Base-by-base conservation (phyloP, 2,113 vertebrate genomes). In the Onychostruthus taczanowskii region DNA sequence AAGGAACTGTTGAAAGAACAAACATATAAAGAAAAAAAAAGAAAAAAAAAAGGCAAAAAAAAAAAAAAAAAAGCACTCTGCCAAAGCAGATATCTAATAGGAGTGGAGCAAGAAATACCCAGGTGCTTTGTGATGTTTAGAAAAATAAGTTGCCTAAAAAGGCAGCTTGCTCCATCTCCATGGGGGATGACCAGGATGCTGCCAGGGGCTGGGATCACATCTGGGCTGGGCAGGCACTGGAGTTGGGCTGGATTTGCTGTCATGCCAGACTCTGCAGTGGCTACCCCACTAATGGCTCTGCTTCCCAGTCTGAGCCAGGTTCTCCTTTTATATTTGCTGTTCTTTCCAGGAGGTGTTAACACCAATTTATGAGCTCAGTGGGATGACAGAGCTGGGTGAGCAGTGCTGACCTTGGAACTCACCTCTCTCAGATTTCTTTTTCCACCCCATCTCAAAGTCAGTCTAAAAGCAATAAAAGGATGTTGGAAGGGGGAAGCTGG, bases 361-460 rank as follows among this genome's bases (percentile, higher is more conserved):
- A 81, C 69, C 87, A 82, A 95, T 95, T 94, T 94, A 23, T 79
- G 87, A 85, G 70, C 93, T 94, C 77, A 76, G 81, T 66, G 74
- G 69, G 93, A 73, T 83, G 89, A 72, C 49, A 72, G 87, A n/a
- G 50, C 21, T 0, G 4, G 67, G 81, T 84, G 91, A 95, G 67
- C 68, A 22, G 75, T 0, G 0, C 79, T 95, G 95, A 86, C 92
- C 95, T 92, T 49, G 41, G 74, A 75, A 73, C 66, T 69, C 68
- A n/a, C 55, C 49, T 81, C 87, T 84, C 73, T 31, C 76, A 49
- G 31, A 18, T 87, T 88, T 72, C 84, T 79, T 69, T 72, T 87
- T 39, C 84, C 10, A 2, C n/a, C 76, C 87, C 33, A 9, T 73
- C 61, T 75, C 69, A 39, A 59, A 84, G 47, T 58, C 52, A 50